Evolutionary conservation across 2,797 vertebrate species (phyloP).

Genomic region (Glossophaga mutica): DNA sequence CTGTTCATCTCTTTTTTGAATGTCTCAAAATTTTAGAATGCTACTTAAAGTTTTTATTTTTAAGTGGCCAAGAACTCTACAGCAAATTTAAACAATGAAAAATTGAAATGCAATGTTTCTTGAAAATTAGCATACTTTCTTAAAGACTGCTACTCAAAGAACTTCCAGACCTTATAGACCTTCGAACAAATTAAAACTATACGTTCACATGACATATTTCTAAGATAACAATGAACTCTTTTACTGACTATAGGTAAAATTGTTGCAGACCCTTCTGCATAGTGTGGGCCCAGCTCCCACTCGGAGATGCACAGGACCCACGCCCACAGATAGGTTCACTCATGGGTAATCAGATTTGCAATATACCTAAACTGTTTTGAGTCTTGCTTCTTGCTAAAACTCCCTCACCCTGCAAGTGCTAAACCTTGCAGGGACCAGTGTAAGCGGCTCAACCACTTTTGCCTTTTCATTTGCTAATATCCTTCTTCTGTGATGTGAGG

Average conservation of each 20-base stretch:
- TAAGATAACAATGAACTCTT: not conserved
- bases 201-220: not conserved
- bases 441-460: too few species aligned
- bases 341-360: too few species aligned
- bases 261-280: too few species aligned
- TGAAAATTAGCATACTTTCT: not conserved
- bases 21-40: not conserved
- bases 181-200: not conserved
- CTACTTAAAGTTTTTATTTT: not conserved
- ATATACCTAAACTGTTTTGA: too few species aligned
- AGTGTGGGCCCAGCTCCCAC: too few species aligned
- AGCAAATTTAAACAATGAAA: not conserved
- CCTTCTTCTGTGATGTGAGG: too few species aligned
- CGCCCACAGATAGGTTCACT: too few species aligned
- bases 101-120: not conserved
- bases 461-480: too few species aligned
- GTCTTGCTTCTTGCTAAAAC: too few species aligned
- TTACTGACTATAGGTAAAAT: not conserved
- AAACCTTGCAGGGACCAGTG: too few species aligned
- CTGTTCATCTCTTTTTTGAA: not conserved
- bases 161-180: not conserved
- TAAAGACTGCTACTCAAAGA: not conserved
- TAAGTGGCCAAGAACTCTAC: not conserved
- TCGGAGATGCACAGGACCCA: too few species aligned
- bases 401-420: too few species aligned